These are phyloP conservation scores for Halcyon badia DNA, from an alignment of 2,797 vertebrate species.

Conservation along the genomic window DNA sequence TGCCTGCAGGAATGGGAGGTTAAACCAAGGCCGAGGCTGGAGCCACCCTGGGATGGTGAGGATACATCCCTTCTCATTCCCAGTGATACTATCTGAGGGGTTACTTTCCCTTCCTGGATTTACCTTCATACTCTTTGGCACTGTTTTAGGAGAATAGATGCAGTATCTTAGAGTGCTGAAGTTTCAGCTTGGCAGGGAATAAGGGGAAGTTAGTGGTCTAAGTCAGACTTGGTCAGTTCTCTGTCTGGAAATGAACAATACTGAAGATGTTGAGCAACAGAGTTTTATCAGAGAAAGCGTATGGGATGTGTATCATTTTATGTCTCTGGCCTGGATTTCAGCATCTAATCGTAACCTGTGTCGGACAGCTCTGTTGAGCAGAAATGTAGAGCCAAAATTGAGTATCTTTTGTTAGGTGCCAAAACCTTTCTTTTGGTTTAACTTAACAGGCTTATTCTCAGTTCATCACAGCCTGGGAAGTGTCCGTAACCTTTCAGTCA, in stretches of 20 bases:
- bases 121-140: background rate
- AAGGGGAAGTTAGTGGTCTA: background rate
- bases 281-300: background rate
- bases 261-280: background rate
- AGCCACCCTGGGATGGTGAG: background rate
- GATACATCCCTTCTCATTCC: background rate
- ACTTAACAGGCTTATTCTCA: background rate
- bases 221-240: background rate
- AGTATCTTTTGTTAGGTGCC: background rate
- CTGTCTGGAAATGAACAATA: background rate
- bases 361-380: background rate
- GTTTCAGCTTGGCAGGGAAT: background rate
- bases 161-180: background rate
- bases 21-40: background rate
- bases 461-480: background rate
- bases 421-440: background rate
- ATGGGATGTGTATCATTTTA: background rate
- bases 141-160: background rate
- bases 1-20: background rate
- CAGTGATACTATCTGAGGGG: background rate
- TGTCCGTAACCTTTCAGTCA: background rate
- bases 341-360: background rate
- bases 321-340: background rate
- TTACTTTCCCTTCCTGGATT: background rate
- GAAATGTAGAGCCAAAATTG: background rate